phyloP scores from a whole-genome alignment of 2,797 vertebrate species.

The Platyrinchus mystaceus region DNA sequence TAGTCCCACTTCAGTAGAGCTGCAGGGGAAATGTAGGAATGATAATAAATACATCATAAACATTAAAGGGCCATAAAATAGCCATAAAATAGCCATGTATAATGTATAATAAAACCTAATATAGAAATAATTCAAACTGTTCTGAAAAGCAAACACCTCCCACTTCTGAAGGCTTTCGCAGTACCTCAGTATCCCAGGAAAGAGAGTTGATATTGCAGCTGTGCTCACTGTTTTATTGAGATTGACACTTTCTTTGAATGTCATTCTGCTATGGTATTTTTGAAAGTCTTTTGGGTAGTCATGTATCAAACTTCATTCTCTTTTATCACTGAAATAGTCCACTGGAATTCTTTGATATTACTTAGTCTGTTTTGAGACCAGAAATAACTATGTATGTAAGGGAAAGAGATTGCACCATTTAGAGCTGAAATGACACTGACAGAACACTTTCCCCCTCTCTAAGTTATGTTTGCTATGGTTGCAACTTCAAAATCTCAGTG shows the following conservation, averaged over 20 bases:
- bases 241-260: slow-evolving; percentile 43
- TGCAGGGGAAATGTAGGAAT: slow-evolving; percentile 22
- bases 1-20: neutral
- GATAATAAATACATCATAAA: slow-evolving; percentile 65
- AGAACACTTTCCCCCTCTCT: slow-evolving; percentile 50
- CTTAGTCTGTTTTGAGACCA: slow-evolving; percentile 27
- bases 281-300: neutral
- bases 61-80: slow-evolving; percentile 50
- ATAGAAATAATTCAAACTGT: slow-evolving; percentile 49
- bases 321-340: slow-evolving; percentile 41
- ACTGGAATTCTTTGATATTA: slow-evolving; percentile 48
- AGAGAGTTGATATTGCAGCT: neutral
- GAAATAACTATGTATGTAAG: neutral
- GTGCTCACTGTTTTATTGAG: neutral
- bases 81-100: too few species aligned
- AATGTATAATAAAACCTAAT: slow-evolving; percentile 57
- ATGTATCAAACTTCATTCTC: slow-evolving; percentile 19
- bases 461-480: slow-evolving; percentile 54
- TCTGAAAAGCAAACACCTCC: slow-evolving; percentile 11
- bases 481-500: slow-evolving; percentile 53
- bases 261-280: slow-evolving; percentile 52
- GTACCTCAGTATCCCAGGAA: neutral
- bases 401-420: slow-evolving; percentile 45
- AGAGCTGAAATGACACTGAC: slow-evolving; percentile 45
- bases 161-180: neutral